A percentile compares a stretch with the other conserved stretches of the same genome.
These are phyloP conservation scores for Liopterus haemorrhoidalis DNA, from an alignment of 2,888 invertebrate genomes.

Conservation along the genomic window DNA sequence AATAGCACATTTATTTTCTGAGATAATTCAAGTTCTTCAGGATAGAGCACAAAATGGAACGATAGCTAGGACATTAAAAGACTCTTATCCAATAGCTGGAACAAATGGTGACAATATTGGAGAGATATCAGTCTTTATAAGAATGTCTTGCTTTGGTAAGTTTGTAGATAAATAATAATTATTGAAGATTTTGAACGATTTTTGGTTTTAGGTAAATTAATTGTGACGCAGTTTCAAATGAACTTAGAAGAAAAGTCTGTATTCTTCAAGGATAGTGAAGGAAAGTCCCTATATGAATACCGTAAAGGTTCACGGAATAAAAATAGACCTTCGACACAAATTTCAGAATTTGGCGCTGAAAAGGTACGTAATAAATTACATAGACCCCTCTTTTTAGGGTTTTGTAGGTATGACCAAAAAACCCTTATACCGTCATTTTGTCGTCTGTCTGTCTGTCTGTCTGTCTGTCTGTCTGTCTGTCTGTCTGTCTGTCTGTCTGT, in stretches of 20 bases:
- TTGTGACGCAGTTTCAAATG: conserved; percentile 61
- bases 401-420: no score
- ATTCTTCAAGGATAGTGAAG: conserved; percentile 46
- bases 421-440: no score
- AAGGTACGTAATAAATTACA: no score
- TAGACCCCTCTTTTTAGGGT: no score
- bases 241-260: conserved; percentile 45
- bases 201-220: conserved; percentile 51
- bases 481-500: no score
- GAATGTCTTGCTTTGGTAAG: conserved; percentile 62
- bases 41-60: conserved; percentile 42
- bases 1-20: conserved; percentile 55
- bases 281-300: conserved; percentile 44
- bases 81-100: conserved; percentile 53
- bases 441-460: no score
- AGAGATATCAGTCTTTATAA: conserved; percentile 55
- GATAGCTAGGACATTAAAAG: conserved; percentile 55
- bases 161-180: no score
- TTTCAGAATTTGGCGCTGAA: no score
- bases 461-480: no score
- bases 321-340: no score
- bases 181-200: no score
- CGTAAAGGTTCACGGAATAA: conserved; percentile 41
- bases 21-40: conserved; percentile 48
- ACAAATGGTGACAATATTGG: conserved; percentile 51